Evolutionary conservation across 1,140 invertebrate genomes (phyloP).

Genomic region (Ruditapes philippinarum): DNA sequence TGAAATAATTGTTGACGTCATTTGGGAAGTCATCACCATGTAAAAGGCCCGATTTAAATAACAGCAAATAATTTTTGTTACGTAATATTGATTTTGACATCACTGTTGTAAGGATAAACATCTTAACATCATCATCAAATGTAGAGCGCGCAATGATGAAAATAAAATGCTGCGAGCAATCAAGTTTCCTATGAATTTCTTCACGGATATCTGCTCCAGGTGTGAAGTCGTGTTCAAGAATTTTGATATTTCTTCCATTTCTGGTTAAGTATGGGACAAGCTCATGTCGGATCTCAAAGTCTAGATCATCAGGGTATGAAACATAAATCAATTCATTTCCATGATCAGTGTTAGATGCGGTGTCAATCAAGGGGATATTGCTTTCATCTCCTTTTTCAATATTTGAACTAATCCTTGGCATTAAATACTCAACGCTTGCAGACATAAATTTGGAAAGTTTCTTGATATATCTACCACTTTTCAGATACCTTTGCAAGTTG

Average conservation of each 20-base stretch:
- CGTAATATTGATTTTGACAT: neutral
- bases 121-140: neutral
- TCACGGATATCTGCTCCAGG: neutral
- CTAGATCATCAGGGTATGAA: neutral
- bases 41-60: neutral
- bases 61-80: neutral
- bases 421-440: neutral
- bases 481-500: neutral
- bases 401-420: neutral
- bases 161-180: neutral
- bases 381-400: neutral
- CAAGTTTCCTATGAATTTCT: neutral
- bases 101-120: neutral
- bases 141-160: neutral
- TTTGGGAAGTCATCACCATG: neutral
- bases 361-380: neutral
- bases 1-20: neutral
- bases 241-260: neutral
- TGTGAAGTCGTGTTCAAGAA: neutral
- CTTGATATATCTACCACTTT: neutral
- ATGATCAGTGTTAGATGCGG: neutral
- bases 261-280: neutral
- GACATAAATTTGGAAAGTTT: neutral
- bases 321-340: neutral
- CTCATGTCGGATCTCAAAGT: neutral